phyloP scores from a whole-genome alignment of 2,797 vertebrate genomes.

The Protosalanx chinensis region DNA sequence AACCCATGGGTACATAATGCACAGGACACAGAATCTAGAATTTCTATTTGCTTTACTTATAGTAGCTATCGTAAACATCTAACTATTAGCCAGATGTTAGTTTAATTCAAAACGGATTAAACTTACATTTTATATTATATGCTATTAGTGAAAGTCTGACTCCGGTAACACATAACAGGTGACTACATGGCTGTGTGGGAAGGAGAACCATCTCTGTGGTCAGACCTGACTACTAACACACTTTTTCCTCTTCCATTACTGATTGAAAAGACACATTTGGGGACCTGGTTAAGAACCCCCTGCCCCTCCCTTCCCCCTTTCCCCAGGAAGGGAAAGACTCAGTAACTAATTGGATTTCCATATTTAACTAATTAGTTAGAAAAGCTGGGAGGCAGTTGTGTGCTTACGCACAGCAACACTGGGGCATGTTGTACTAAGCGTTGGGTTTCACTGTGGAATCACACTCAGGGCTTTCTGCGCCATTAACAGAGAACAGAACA shows the following conservation, averaged over 20 bases:
- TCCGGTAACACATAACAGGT: conserved; percentile 10
- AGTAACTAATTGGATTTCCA: conserved; percentile 75
- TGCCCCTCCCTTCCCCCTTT: conserved; percentile 39
- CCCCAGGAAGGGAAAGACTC: conserved; percentile 53
- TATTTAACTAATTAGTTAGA: conserved; percentile 76
- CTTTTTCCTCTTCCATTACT: conserved; percentile 49
- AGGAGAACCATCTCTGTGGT: conserved; percentile 47
- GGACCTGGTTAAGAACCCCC: conserved; percentile 52
- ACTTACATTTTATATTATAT: background rate
- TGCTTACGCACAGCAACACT: conserved; percentile 66
- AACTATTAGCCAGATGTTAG: background rate
- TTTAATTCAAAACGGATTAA: background rate
- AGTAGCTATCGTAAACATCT: background rate
- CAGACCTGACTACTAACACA: conserved; percentile 60
- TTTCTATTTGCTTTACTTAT: background rate
- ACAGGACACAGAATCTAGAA: background rate
- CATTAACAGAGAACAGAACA: conserved; percentile 78
- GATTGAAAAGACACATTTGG: conserved; percentile 62
- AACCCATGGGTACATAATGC: too few species aligned
- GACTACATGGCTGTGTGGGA: conserved; percentile 3
- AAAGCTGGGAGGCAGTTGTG: conserved; percentile 60
- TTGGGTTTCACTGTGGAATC: conserved; percentile 74
- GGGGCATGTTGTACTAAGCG: conserved; percentile 70
- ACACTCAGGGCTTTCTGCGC: conserved; percentile 74
- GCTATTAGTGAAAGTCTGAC: background rate